These are phyloP conservation scores for Rhagologus leucostigma DNA, from an alignment of 2,113 vertebrate species.

Conservation along the genomic window DNA sequence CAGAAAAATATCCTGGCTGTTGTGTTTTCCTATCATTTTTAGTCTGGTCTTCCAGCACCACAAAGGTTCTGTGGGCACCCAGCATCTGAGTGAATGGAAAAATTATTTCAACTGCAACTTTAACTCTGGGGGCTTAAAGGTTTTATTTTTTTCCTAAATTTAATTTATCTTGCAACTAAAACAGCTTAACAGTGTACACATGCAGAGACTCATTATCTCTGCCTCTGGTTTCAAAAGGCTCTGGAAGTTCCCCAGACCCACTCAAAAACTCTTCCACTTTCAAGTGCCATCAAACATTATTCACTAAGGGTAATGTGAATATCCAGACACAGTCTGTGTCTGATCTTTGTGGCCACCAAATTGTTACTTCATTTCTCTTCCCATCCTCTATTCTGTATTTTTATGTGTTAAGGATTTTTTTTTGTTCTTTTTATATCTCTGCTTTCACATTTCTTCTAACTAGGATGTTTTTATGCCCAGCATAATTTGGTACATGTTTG, in stretches of 20 bases:
- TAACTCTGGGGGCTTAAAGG: not conserved
- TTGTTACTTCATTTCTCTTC: not conserved
- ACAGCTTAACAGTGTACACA: not conserved
- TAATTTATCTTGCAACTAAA: not conserved
- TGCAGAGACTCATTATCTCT: not conserved
- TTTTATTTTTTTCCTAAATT: not conserved
- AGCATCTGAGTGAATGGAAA: not conserved
- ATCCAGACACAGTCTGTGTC: not conserved
- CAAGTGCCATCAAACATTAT: not conserved
- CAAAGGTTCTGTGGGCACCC: not conserved
- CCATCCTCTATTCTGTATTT: not conserved
- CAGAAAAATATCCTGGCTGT: not conserved
- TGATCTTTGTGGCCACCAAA: not conserved
- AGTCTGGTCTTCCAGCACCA: not conserved
- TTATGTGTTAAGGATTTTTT: not conserved
- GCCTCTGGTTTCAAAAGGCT: not conserved
- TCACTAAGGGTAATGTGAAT: not conserved
- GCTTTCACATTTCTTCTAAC: not conserved
- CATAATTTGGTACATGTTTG: not conserved
- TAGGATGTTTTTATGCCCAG: not conserved
- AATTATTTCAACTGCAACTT: not conserved
- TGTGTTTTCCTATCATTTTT: not conserved
- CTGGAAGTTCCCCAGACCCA: not conserved
- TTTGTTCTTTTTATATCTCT: not conserved
- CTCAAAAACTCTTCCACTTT: conserved; percentile 11